Evolutionary conservation across 2,888 invertebrate species (phyloP).

Genomic region (Drepanosiphum platanoidis): DNA sequence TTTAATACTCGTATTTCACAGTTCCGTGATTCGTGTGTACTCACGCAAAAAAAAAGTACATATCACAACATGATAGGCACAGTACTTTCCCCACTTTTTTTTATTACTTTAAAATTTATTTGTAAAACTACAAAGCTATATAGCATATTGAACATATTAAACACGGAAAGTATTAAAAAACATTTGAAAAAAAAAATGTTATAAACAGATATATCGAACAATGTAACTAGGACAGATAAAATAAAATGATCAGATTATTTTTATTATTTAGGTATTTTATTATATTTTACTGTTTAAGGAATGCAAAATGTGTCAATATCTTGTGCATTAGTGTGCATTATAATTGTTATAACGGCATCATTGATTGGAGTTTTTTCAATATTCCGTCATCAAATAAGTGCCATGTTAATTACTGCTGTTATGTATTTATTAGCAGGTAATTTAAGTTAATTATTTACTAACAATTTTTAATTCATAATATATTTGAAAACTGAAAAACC

Average conservation of each 20-base stretch:
- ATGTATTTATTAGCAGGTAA: conserved; percentile 92
- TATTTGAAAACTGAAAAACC: too few species aligned
- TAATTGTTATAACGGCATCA: conserved; percentile 86
- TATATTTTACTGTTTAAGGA: conserved; percentile 71
- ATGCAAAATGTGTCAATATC: conserved; percentile 97
- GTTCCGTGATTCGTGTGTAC: neutral
- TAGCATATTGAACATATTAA: too few species aligned
- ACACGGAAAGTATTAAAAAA: too few species aligned
- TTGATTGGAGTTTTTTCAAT: conserved; percentile 89
- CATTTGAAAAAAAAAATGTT: too few species aligned
- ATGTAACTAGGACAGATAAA: too few species aligned
- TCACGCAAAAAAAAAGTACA: conserved; percentile 1
- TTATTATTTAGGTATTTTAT: neutral
- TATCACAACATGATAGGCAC: too few species aligned
- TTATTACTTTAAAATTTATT: neutral
- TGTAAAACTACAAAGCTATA: neutral
- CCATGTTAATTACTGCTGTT: conserved; percentile 91
- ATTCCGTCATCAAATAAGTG: conserved; percentile 90
- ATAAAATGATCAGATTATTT: too few species aligned
- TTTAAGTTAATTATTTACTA: conserved; percentile 63
- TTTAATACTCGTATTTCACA: neutral
- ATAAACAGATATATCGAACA: too few species aligned
- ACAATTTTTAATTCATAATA: too few species aligned
- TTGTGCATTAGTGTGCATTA: conserved; percentile 90
- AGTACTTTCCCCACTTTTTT: neutral